Evolutionary conservation across 2,113 vertebrate genomes (phyloP).

Genomic region (Alaudala cheleensis): DNA sequence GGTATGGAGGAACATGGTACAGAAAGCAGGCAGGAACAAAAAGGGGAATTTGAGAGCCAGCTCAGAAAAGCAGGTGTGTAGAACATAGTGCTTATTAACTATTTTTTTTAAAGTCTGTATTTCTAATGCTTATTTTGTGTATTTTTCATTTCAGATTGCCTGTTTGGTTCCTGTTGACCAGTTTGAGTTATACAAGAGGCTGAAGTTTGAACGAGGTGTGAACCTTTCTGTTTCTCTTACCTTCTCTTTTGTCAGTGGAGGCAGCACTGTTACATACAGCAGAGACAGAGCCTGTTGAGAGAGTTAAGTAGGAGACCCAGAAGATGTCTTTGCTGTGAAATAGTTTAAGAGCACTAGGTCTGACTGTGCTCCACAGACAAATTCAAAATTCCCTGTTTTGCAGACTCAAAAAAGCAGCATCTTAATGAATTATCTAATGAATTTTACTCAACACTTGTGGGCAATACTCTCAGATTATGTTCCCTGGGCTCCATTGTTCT

Average conservation of each 20-base stretch:
- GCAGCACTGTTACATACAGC: not conserved
- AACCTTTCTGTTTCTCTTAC: not conserved
- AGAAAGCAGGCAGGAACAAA: not conserved
- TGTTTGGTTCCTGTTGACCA: slow-evolving; percentile 83
- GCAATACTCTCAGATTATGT: not conserved
- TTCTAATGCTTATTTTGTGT: slow-evolving; percentile 1
- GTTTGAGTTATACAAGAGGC: slow-evolving; percentile 84
- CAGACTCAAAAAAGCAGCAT: not conserved
- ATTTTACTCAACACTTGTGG: not conserved
- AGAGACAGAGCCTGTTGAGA: not conserved
- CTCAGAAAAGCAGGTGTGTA: not conserved
- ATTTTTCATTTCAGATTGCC: slow-evolving; percentile 84
- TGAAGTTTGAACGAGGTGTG: slow-evolving; percentile 93
- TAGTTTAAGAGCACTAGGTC: not conserved
- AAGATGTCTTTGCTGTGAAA: not conserved
- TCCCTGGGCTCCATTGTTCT: not conserved
- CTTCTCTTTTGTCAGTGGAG: not conserved
- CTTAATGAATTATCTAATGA: not conserved
- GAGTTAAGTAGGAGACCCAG: not conserved
- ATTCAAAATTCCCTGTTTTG: not conserved
- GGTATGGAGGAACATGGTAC: fast-evolving
- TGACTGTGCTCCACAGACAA: not conserved
- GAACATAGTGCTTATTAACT: not conserved
- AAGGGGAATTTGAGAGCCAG: not conserved
- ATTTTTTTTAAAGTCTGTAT: not conserved